Base-by-base conservation (phyloP, 2,113 vertebrate genomes). In the Hystrix cristata region DNA sequence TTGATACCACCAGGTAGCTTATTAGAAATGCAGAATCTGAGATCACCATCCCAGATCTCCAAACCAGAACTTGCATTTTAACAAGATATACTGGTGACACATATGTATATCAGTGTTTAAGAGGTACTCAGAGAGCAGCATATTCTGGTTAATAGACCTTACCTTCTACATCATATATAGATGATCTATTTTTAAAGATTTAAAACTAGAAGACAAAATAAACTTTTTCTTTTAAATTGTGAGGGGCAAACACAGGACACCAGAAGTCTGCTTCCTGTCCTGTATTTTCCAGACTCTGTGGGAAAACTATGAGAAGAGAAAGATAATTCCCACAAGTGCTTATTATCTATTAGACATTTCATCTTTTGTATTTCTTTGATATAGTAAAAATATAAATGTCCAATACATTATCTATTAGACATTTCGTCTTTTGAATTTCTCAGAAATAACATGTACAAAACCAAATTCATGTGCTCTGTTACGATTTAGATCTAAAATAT, bases 201-300 rank as follows among this genome's bases (percentile, higher is more conserved):
- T 93, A 12, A 38, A 94, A 82, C 55, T n/a, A 46, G 53, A 87
- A 46, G 71, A 79, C 9, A 82, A 96, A 78, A 90, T 11, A 79
- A 91, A 94, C 4, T 59, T 83, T 48, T 21, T 78, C 46, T 76
- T 67, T 85, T 23, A 55, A 74, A 72, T 46, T 21, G 11, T 34
- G 87, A 84, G 27, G n/a, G 53, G 16, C 23, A 89, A 67, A 69
- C 29, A 2, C 9, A 11, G 81, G 57, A n/a, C 13, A n/a, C 5
- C 38, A 71, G 48, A 53, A 10, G 43, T 34, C 46, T 62, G 21
- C 7, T 62, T 69, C 13, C 25, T 51, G 65, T 86, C 60, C 19
- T 67, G 4, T 15, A 3, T 46, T 93, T 16, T 87, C 60, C 57
- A 38, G 10, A 74, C 9, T 6, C 21, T 48, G 43, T 51, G 16